phyloP scores from a whole-genome alignment of 2,888 invertebrate species.

The Germaria angustata region DNA sequence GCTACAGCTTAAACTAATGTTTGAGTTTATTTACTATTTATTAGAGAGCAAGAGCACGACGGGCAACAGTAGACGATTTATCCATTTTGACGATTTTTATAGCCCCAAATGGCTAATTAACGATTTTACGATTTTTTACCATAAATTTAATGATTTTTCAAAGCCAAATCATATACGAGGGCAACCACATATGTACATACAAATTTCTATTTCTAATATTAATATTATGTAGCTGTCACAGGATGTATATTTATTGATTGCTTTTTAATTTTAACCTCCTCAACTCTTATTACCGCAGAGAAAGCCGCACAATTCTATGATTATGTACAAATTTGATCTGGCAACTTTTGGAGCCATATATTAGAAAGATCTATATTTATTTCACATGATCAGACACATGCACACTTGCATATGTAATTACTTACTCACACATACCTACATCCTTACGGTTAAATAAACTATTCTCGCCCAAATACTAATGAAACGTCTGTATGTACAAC shows the following conservation, averaged over 20 bases:
- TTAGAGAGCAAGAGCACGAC: slow-evolving; percentile 20
- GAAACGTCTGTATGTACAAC: not conserved
- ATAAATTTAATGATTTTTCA: no score
- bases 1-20: not conserved
- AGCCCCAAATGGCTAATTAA: no score
- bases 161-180: no score
- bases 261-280: no score
- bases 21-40: not conserved
- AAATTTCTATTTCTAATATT: no score
- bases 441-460: slow-evolving; percentile 39
- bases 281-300: no score
- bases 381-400: not conserved
- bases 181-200: no score
- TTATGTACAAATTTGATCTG: not conserved
- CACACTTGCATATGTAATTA: not conserved
- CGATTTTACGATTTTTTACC: no score
- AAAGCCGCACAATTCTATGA: no score
- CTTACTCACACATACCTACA: not conserved
- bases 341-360: not conserved
- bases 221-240: no score
- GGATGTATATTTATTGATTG: no score
- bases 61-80: not conserved
- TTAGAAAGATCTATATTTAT: slow-evolving; percentile 19
- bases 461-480: not conserved
- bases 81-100: not conserved